Base-by-base conservation (phyloP, 2,888 invertebrate species). In the Orchesella flavescens region DNA sequence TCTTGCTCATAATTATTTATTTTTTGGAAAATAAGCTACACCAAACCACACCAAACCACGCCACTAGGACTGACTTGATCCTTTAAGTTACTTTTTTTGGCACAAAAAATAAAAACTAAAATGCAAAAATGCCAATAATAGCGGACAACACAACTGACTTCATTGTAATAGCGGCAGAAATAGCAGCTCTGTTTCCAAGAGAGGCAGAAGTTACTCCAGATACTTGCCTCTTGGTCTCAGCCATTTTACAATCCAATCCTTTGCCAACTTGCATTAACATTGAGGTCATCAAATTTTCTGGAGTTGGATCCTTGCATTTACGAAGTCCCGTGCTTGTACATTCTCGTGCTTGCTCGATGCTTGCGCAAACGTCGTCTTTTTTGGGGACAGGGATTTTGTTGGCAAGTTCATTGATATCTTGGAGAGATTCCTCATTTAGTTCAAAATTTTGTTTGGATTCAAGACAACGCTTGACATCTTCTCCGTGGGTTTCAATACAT, bases 281-380 rank as follows among this genome's bases (percentile, higher is more conserved):
- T 1, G 87, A 83, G 0, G 87, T 85, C 61, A 86, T 85, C 59
- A 88, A 68, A 75, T 88, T 88, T 71, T 88, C 87, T 2, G 88
- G 87, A 10, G 88, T 87, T 12, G 86, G 78, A 61, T 88, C 87
- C 17, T 80, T 78, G 55, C 88, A 88, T 61, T 86, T 85, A 4
- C 69, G 65, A 10, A 88, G 74, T 17, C 84, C 86, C 21, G 21
- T 19, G n/a, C 53, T 69, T 17, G 84, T 66, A 69, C 88, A 88
- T n/a, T 85, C 82, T 7, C 81, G 68, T 7, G 87, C 46, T 24
- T 87, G 81, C 21, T 83, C 71, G 12, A 88, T 57, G 15, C 74
- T 76, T 43, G 85, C 85, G 46, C 55, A 84, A n/a, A 84, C 43
- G 23, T 78, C 65, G 55, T 84, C 74, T 10, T 66, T 74, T 43